Evolutionary conservation across 2,113 vertebrate genomes (phyloP).

Genomic region (Bettongia penicillata): DNA sequence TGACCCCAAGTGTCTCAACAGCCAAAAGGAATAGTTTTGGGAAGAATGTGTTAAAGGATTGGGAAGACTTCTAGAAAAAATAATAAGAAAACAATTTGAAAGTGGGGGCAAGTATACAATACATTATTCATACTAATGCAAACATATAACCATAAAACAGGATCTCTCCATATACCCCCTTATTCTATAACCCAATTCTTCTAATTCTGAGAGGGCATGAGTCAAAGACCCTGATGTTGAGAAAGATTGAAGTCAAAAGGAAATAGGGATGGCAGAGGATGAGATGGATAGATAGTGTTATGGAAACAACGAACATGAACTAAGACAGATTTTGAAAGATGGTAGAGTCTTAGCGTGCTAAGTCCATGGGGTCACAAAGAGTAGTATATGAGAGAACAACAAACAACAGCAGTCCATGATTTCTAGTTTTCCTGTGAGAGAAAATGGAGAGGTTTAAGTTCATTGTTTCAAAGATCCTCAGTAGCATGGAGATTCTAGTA

Average conservation of each 20-base stretch:
- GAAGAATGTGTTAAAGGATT: neutral
- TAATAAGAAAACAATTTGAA: conserved; percentile 9
- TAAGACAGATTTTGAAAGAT: no score
- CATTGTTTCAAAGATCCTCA: conserved; percentile 20
- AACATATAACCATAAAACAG: neutral
- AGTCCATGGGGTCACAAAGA: neutral
- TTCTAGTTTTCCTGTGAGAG: conserved; percentile 37
- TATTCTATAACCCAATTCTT: neutral
- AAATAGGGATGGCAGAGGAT: neutral
- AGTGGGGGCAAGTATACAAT: conserved; percentile 1
- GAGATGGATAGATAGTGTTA: neutral
- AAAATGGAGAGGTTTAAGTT: conserved; percentile 27
- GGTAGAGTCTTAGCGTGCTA: no score
- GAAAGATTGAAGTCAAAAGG: no score
- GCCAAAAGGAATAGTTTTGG: neutral
- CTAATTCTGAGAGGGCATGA: neutral
- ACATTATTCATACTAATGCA: neutral
- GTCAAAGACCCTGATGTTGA: neutral
- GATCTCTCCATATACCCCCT: neutral
- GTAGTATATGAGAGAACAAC: neutral
- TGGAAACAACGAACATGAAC: no score
- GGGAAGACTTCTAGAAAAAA: conserved; percentile 31
- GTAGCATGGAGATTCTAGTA: neutral
- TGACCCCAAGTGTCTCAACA: neutral
- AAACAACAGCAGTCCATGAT: neutral